Conservation (phyloP, 2,888 invertebrate species). For the Phortica magna region DNA sequence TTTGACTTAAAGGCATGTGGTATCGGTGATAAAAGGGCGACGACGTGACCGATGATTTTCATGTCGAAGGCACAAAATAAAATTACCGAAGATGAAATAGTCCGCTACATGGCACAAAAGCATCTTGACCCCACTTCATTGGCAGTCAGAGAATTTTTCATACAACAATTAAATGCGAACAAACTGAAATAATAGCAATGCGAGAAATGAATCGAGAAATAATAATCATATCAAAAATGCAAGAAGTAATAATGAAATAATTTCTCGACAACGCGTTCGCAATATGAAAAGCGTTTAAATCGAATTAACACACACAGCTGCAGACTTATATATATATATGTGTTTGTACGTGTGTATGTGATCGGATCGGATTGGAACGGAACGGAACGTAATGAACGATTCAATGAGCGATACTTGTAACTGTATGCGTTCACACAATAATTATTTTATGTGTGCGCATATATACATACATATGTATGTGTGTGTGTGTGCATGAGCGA, state of each 20-base stretch:
- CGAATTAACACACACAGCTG: slow-evolving; percentile 3
- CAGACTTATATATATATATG: not conserved
- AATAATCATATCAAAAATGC: slow-evolving; percentile 11
- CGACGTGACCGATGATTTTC: too few species aligned
- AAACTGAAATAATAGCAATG: slow-evolving; percentile 7
- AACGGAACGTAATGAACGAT: too few species aligned
- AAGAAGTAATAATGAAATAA: slow-evolving; percentile 9
- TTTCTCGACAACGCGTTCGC: slow-evolving; percentile 1
- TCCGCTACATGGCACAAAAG: too few species aligned
- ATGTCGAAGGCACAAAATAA: too few species aligned
- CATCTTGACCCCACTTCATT: too few species aligned
- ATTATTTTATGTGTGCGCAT: not conserved
- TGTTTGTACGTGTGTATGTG: slow-evolving; percentile 19
- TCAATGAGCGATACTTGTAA: too few species aligned
- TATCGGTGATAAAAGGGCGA: too few species aligned
- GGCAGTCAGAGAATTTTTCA: not conserved
- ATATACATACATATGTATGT: not conserved
- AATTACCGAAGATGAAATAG: too few species aligned
- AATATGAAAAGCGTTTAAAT: slow-evolving; percentile 15
- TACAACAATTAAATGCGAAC: not conserved
- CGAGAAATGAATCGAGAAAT: not conserved
- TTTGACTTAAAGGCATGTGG: too few species aligned
- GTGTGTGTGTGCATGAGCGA: slow-evolving; percentile 47
- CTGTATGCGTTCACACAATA: too few species aligned
- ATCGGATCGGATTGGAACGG: slow-evolving; percentile 43